These are phyloP conservation scores for Setipinna tenuifilis DNA, from an alignment of 2,797 vertebrate genomes.

Conservation along the genomic window DNA sequence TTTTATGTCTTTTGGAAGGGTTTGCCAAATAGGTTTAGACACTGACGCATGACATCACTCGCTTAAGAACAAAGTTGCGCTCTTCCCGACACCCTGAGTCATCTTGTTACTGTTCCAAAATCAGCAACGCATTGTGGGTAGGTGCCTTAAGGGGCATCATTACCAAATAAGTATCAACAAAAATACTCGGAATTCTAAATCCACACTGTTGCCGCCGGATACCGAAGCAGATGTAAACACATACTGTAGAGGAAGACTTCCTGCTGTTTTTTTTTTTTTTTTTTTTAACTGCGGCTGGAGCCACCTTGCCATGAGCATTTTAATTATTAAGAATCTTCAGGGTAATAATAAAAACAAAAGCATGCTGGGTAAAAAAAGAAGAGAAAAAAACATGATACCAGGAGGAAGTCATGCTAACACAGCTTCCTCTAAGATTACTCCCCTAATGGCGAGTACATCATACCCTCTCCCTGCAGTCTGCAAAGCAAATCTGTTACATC, in stretches of 20 bases:
- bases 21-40: not conserved
- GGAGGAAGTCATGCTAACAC: not conserved
- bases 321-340: constrained; percentile 4
- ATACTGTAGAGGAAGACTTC: not conserved
- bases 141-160: constrained; percentile 11
- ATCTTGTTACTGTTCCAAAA: constrained; percentile 7
- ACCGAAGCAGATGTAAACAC: constrained; percentile 1
- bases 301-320: not conserved
- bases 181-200: constrained; percentile 14
- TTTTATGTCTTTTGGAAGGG: not conserved
- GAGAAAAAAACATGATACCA: not conserved
- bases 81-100: constrained; percentile 5
- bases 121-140: constrained; percentile 20
- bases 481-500: not conserved
- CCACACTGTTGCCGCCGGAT: not conserved
- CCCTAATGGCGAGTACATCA: too few species aligned
- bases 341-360: not conserved
- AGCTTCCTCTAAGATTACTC: too few species aligned
- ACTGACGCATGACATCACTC: not conserved
- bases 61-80: not conserved
- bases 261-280: not conserved
- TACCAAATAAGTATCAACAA: constrained; percentile 12
- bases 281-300: not conserved
- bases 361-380: not conserved
- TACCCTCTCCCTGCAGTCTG: not conserved